phyloP scores from a whole-genome alignment of 1,140 invertebrate species.

The Amphibalanus amphitrite region DNA sequence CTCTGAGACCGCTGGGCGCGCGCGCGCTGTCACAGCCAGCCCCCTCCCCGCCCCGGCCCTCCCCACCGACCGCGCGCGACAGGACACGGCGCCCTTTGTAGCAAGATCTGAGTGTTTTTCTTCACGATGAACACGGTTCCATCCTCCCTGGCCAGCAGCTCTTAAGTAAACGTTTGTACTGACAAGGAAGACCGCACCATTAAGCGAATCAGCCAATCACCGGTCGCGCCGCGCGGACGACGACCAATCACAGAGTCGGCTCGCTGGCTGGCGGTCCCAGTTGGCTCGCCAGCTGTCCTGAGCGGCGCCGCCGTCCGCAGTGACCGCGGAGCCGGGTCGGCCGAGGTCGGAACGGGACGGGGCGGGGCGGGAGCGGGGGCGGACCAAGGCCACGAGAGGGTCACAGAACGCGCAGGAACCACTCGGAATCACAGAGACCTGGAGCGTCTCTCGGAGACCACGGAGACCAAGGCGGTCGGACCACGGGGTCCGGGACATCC shows the following conservation, averaged over 20 bases:
- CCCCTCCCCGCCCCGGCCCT: background rate
- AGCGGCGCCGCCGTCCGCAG: background rate
- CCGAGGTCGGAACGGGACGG: background rate
- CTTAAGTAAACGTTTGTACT: slow-evolving; percentile 2
- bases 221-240: too few species aligned
- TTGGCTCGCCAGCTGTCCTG: background rate
- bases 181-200: background rate
- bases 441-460: too few species aligned
- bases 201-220: background rate
- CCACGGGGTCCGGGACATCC: too few species aligned
- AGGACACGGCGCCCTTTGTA: background rate
- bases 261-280: background rate
- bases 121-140: background rate
- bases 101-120: background rate
- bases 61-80: too few species aligned
- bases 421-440: too few species aligned
- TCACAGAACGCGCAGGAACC: too few species aligned
- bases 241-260: background rate
- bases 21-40: background rate
- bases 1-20: background rate
- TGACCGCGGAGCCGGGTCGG: too few species aligned
- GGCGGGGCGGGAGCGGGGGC: too few species aligned
- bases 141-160: background rate
- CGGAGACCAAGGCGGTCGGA: too few species aligned
- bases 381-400: background rate